A percentile compares a stretch with the other conserved stretches of the same genome.
phyloP scores from a whole-genome alignment of 2,797 vertebrate genomes.

The Numenius phaeopus region DNA sequence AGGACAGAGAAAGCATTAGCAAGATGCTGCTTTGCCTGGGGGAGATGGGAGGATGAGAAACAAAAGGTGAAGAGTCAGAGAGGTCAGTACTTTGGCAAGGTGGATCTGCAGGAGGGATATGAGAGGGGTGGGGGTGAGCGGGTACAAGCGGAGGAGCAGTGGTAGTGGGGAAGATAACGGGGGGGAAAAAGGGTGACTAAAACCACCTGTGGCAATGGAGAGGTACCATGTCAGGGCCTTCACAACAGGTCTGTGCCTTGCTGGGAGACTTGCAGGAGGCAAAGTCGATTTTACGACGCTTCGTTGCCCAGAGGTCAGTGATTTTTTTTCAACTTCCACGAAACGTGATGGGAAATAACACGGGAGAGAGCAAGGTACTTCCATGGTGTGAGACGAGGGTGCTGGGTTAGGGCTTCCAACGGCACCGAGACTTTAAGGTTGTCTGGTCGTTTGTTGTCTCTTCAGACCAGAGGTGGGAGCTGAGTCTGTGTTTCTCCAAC shows the following conservation, averaged over 20 bases:
- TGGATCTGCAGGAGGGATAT: neutral
- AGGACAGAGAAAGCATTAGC: neutral
- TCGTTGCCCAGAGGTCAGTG: too few relatives aligned
- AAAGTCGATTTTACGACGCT: neutral
- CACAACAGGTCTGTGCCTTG: neutral
- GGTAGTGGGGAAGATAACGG: neutral
- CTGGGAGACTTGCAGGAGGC: neutral
- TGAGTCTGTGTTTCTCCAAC: neutral
- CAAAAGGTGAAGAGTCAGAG: neutral
- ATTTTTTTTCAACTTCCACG: neutral
- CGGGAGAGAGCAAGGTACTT: neutral
- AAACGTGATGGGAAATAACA: neutral
- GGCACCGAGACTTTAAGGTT: neutral
- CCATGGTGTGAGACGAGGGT: neutral
- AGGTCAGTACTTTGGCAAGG: neutral
- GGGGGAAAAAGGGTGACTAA: neutral
- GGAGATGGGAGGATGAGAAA: neutral
- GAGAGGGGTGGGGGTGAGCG: accelerated
- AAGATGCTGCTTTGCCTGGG: neutral
- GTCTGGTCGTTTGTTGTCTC: neutral
- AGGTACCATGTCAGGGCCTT: neutral
- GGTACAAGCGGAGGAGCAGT: neutral
- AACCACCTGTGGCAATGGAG: neutral
- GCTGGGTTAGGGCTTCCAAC: neutral
- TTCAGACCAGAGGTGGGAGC: neutral